Base-by-base conservation (phyloP, 1,140 invertebrate species). In the Drosophila kurseongensis region DNA sequence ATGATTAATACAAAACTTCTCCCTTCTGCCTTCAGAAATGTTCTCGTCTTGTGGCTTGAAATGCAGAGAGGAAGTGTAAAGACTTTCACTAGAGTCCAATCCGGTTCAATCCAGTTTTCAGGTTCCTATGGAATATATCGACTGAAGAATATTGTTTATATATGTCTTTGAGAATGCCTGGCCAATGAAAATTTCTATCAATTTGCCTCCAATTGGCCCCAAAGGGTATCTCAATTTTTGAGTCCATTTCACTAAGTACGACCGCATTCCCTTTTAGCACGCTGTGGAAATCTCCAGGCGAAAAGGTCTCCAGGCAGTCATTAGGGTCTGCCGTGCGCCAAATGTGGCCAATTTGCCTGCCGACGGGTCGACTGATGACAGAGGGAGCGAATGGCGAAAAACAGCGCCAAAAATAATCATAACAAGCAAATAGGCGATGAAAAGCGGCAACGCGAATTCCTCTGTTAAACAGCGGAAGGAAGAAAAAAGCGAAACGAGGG, bases 271-370 rank as follows among this genome's bases (percentile, higher is more conserved):
- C 29, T 7, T 32, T 71, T 52, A 45, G 27, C 23, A 50, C 27
- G 27, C 27, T 40, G 42, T 6, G 29, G 51, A 47, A 74, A 50
- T 75, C 69, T 75, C 44, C 69, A 74, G 58, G 72, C 72, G 72
- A 75, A 52, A 54, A 40, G 59, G 45, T 65, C 60, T 74, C 74
- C 55, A 74, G 67, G 57, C 78, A 66, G 77, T 85, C 81, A 86
- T 85, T 81, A 81, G 59, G 51, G 62, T 48, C 60, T 74, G 77
- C 59, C 77, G 80, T 62, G 63, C 63, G 82, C 68, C 68, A 86
- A 81, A 85, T 81, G 68, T 86, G 78, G 47, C 82, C 63, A 85
- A 85, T 85, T 85, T 85, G 67, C 51, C 41, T 77, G 55, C 47
- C 45, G 59, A 42, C 52, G 41, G 45, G 56, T 47, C 52, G 41